Conservation (phyloP, 2,888 invertebrate genomes). For the Eilema caniola region DNA sequence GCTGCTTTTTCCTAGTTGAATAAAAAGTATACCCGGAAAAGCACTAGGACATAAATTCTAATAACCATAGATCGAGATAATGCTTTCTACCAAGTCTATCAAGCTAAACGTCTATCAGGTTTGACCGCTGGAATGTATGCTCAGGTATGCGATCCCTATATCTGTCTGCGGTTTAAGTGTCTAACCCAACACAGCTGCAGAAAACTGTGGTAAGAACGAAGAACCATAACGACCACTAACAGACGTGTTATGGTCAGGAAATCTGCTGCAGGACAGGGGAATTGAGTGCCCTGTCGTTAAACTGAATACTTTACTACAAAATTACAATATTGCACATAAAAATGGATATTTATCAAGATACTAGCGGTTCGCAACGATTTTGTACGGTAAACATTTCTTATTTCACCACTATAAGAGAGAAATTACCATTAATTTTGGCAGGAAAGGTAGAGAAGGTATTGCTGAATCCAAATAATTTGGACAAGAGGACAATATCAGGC, state of each 20-base stretch:
- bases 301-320: slow-evolving; percentile 26
- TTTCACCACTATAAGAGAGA: neutral
- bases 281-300: slow-evolving; percentile 15
- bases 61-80: slow-evolving; percentile 24
- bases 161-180: slow-evolving; percentile 42
- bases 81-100: slow-evolving; percentile 29
- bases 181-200: slow-evolving; percentile 27
- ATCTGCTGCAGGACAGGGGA: slow-evolving; percentile 43
- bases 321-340: neutral
- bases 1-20: neutral
- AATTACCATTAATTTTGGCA: too few species aligned
- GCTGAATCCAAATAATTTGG: too few species aligned
- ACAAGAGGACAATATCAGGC: too few species aligned
- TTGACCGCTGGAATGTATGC: slow-evolving; percentile 41
- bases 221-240: slow-evolving; percentile 32
- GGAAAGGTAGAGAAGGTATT: too few species aligned
- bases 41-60: neutral
- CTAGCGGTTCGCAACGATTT: neutral
- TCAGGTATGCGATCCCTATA: slow-evolving; percentile 28
- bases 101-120: slow-evolving; percentile 35
- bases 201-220: slow-evolving; percentile 43
- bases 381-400: neutral
- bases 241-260: slow-evolving; percentile 27
- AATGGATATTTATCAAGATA: neutral
- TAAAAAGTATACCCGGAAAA: neutral